Conservation (phyloP, 2,113 vertebrate species). For the Rynchops niger region DNA sequence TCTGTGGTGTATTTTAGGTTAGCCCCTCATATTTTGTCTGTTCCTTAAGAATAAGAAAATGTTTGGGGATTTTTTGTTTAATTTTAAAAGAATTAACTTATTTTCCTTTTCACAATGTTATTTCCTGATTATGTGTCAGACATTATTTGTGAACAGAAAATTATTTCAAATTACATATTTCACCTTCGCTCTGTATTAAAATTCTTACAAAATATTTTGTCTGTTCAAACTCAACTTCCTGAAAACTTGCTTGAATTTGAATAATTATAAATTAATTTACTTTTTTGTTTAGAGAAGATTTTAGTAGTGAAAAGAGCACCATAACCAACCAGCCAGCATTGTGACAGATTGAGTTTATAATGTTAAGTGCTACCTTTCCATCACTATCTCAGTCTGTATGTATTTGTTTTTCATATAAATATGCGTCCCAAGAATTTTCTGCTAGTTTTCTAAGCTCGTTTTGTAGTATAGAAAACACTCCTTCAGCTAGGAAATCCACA, state of each 20-base stretch:
- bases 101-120: not conserved
- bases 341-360: not conserved
- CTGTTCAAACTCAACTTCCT: not conserved
- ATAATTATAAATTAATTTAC: not conserved
- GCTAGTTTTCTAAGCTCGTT: not conserved
- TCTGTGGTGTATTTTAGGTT: not conserved
- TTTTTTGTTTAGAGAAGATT: not conserved
- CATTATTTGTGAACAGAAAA: not conserved
- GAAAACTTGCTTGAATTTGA: slow-evolving; percentile 7
- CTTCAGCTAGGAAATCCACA: not conserved
- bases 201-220: slow-evolving; percentile 13
- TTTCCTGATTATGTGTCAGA: not conserved
- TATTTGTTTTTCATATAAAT: not conserved
- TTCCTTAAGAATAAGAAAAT: not conserved
- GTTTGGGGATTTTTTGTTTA: not conserved
- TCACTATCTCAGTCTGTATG: not conserved
- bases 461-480: not conserved
- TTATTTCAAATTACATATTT: not conserved
- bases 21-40: not conserved
- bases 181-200: not conserved
- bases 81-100: not conserved
- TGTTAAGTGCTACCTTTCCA: not conserved
- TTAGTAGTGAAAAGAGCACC: not conserved
- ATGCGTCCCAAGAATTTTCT: not conserved
- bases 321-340: not conserved